A percentile compares a stretch with the other conserved stretches of the same genome.
Evolutionary conservation across 2,113 vertebrate genomes (phyloP).

Genomic region (Dissostichus mawsoni): DNA sequence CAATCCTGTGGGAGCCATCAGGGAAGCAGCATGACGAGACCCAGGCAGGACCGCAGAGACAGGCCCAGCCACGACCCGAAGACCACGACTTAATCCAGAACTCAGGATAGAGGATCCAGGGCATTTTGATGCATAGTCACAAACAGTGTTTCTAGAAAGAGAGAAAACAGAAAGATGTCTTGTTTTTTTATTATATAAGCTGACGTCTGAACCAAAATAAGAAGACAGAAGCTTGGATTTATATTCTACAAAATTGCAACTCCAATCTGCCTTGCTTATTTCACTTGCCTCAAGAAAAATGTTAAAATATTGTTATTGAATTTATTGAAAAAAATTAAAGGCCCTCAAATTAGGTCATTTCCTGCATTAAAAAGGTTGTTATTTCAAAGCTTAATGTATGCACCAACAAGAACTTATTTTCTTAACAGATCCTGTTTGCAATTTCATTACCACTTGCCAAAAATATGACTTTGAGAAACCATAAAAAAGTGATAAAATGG

Average conservation of each 20-base stretch:
- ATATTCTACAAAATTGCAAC: neutral
- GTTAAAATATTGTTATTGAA: neutral
- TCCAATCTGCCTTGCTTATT: neutral
- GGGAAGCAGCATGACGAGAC: too few species aligned
- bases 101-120: too few species aligned
- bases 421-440: neutral
- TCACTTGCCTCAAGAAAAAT: neutral
- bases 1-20: too few species aligned
- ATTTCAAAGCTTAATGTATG: neutral
- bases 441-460: neutral
- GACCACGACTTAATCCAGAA: too few species aligned
- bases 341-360: neutral
- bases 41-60: too few species aligned
- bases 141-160: neutral
- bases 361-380: neutral
- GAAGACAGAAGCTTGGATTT: constrained; percentile 2
- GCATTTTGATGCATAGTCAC: too few species aligned
- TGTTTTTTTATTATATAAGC: constrained; percentile 10
- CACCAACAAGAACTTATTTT: neutral
- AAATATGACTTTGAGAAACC: constrained; percentile 14
- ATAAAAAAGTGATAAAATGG: constrained; percentile 20
- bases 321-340: too few species aligned
- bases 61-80: too few species aligned
- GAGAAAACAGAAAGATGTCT: neutral
- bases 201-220: constrained; percentile 5